Conservation (phyloP, 2,113 vertebrate species). For the Syngnathus typhle region DNA sequence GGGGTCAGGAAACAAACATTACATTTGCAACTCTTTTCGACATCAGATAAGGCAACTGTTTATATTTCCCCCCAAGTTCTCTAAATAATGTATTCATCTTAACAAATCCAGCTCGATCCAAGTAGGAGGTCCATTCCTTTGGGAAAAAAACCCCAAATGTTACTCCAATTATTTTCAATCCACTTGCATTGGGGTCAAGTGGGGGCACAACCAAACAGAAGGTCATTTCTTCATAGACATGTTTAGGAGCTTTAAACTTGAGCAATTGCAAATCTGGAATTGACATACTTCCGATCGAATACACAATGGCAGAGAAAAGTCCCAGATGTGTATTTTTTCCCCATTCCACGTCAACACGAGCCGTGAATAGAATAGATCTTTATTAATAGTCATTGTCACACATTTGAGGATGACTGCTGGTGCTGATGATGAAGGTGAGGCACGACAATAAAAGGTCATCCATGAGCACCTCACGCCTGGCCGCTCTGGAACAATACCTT, state of each 20-base stretch:
- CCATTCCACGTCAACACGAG: not conserved
- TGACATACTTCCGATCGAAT: not conserved
- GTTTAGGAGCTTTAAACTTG: not conserved
- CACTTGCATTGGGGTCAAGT: not conserved
- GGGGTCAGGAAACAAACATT: not conserved
- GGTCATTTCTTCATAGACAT: not conserved
- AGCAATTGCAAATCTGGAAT: no score
- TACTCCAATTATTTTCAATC: not conserved
- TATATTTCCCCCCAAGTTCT: not conserved
- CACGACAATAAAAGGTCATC: slow-evolving; percentile 37
- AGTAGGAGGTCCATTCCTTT: not conserved
- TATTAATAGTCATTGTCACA: no score
- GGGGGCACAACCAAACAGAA: not conserved
- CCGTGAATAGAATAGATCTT: not conserved
- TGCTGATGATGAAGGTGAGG: slow-evolving; percentile 29
- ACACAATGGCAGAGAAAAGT: not conserved
- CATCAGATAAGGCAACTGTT: not conserved
- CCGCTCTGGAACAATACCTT: slow-evolving; percentile 72
- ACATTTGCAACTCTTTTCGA: not conserved
- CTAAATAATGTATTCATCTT: not conserved
- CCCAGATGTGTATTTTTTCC: not conserved
- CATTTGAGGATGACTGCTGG: slow-evolving; percentile 27
- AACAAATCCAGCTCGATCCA: not conserved
- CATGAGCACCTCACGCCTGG: slow-evolving; percentile 47
- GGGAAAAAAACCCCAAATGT: not conserved